Evolutionary conservation across 1,140 invertebrate species (phyloP), one percentile per base, ranked within the genome.

Genomic region (Pararge aegeria): DNA sequence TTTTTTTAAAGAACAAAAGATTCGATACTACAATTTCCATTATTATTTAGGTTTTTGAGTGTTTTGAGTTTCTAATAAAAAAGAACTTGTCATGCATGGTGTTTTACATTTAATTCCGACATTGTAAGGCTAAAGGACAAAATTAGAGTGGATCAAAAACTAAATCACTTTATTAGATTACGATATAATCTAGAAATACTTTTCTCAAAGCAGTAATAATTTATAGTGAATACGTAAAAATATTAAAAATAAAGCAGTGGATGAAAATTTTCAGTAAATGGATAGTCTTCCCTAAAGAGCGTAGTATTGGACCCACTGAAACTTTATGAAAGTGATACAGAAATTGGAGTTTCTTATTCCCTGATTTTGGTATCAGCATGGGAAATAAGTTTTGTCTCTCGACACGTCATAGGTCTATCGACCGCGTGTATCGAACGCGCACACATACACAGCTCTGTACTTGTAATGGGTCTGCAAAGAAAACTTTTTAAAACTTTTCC

Each of bases 401-500:
- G 60, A 58, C 66, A 70, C 61, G 71, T 71, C 70, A 72, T 65
- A 69, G 61, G 68, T 73, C 63, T 78, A 89, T 89, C 85, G 79
- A 85, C 83, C 80, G 80, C 62, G 63, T 74, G 73, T 87, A 83
- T 83, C 73, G 73, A 80, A 61, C 77, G 74, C 78, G 66, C 83
- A 81, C 83, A 81, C 82, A 79, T 64, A 69, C 78, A 78, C 71
- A 77, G 46, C 76, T 57, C 69, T 71, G 76, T 83, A 84, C 86
- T 87, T 89, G 83, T 90, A 90, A 90, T 90, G 87, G 88, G 80
- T 86, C 88, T 83, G 88, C 87, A 90, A 90, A 90, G 89, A 90
- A 90, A 90, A 90, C 83, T 90, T 90, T 90, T 90, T 88, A 90
- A 90, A 90, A 90, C 84, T 90, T 90, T 90, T 90, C 81, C 88